Conservation (phyloP, 2,113 vertebrate genomes). For the Albula goreensis region DNA sequence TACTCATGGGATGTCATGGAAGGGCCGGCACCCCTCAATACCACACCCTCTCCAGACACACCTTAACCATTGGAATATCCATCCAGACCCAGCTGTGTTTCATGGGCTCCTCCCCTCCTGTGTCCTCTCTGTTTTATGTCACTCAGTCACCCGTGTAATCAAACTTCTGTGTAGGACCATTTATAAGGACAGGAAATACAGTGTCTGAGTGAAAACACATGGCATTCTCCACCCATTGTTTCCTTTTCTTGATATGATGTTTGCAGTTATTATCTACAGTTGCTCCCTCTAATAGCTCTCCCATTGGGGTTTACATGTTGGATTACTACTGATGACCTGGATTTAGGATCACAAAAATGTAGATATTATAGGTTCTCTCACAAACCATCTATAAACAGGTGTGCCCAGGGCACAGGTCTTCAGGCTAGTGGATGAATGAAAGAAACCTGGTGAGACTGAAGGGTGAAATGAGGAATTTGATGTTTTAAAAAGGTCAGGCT, state of each 20-base stretch:
- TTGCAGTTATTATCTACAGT: neutral
- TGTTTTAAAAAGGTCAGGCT: neutral
- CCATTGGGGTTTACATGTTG: neutral
- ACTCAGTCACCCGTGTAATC: neutral
- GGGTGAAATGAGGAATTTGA: neutral
- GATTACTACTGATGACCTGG: neutral
- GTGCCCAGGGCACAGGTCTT: neutral
- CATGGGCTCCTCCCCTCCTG: neutral
- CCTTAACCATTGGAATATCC: neutral
- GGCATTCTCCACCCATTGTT: neutral
- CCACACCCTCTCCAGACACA: neutral
- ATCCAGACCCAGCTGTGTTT: neutral
- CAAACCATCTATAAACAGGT: neutral
- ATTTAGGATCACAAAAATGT: neutral
- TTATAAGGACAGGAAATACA: neutral
- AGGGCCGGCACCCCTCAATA: neutral
- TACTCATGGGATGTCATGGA: constrained; percentile 22
- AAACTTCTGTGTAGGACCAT: neutral
- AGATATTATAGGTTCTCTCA: neutral
- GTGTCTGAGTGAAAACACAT: neutral
- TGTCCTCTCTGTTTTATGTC: neutral
- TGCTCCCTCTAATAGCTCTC: neutral
- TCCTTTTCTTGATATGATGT: neutral
- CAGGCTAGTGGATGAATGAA: neutral
- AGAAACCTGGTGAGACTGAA: neutral